Percentiles rank a stretch among this genome's conserved stretches.
phyloP scores from a whole-genome alignment of 2,888 invertebrate species.

The Lasioglossum lativentre region DNA sequence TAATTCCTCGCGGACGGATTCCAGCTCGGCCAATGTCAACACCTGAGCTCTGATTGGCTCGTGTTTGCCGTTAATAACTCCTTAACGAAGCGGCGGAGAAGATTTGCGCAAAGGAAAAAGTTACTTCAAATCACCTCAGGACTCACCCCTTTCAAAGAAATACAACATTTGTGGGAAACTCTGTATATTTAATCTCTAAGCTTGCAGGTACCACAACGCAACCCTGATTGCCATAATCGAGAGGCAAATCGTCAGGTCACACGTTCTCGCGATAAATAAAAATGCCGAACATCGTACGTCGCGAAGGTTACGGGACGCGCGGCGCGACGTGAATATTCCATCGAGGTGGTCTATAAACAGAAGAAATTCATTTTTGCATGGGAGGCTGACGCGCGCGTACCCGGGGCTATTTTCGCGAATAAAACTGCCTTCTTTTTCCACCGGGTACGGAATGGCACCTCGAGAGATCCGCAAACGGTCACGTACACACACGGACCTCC shows the following conservation, averaged over 20 bases:
- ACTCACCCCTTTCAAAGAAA: neutral
- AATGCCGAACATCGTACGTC: neutral
- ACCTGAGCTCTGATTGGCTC: too few species aligned
- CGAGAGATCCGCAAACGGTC: conserved; percentile 48
- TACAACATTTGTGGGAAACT: neutral
- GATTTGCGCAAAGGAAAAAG: too few species aligned
- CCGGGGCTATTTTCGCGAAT: conserved; percentile 41
- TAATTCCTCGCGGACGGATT: too few species aligned
- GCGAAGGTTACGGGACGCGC: neutral
- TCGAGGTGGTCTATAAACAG: conserved; percentile 44
- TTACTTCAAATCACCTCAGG: too few species aligned
- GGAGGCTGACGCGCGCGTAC: conserved; percentile 1
- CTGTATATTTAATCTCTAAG: too few species aligned
- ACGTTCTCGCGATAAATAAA: conserved; percentile 15
- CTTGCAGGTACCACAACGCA: neutral
- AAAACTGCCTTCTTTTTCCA: conserved; percentile 46
- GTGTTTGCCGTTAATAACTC: too few species aligned
- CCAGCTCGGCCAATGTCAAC: too few species aligned
- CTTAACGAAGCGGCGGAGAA: too few species aligned
- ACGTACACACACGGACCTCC: conserved; percentile 28
- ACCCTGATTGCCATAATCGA: neutral
- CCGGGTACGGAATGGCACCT: conserved; percentile 52
- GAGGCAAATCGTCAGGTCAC: neutral
- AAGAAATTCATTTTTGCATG: conserved; percentile 51
- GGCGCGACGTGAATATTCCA: conserved; percentile 24